These are phyloP conservation scores for Rhegmatorhina hoffmannsi DNA, from an alignment of 2,113 vertebrate genomes.

Conservation along the genomic window DNA sequence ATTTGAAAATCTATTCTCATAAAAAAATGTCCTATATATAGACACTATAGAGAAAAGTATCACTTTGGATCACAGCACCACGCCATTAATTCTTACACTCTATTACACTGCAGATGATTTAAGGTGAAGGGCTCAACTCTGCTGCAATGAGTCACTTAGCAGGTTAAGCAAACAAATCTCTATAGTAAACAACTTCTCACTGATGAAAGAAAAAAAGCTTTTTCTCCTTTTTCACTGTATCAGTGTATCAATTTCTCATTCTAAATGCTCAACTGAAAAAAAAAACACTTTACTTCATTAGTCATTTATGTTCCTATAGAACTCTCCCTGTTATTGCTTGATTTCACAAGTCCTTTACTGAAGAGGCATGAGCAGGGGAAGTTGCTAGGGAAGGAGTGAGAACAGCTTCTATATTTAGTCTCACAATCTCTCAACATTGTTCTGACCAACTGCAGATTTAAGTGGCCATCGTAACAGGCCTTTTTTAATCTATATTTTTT, in stretches of 20 bases:
- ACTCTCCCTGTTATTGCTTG: neutral
- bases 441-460: neutral
- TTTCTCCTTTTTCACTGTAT: neutral
- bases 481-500: neutral
- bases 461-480: neutral
- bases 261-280: neutral
- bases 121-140: constrained; percentile 6
- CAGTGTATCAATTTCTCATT: neutral
- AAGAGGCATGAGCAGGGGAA: neutral
- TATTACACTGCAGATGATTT: constrained; percentile 10
- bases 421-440: neutral
- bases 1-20: neutral
- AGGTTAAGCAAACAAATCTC: constrained; percentile 50
- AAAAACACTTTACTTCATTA: neutral
- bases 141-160: constrained; percentile 18
- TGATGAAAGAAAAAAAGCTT: neutral
- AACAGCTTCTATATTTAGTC: constrained; percentile 18
- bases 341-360: neutral
- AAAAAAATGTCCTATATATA: neutral
- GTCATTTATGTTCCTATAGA: neutral
- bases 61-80: constrained; percentile 14
- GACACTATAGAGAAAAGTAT: neutral
- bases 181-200: neutral
- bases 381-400: constrained; percentile 20
- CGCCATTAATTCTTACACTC: constrained; percentile 8